Base-by-base conservation (phyloP, 1,140 invertebrate species). In the Phthorimaea operculella region DNA sequence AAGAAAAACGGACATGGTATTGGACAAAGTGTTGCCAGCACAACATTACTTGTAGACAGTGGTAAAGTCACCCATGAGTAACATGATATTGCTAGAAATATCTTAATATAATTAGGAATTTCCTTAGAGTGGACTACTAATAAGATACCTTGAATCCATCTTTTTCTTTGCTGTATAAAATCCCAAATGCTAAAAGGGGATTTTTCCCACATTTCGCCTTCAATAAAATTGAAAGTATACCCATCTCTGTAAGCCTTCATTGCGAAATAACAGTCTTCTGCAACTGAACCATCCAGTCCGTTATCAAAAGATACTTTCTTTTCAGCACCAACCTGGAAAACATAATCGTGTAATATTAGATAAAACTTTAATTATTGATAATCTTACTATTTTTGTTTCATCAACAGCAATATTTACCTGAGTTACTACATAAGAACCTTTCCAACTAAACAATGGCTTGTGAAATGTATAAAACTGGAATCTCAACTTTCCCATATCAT, bases 161-260 rank as follows among this genome's bases (percentile, higher is more conserved):
- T 89, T 79, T 98, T 98, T 54, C 97, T 88, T 79, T 99, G 97
- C 77, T 98, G 96, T 42, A 99, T 89, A 74, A 98, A 98, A 79
- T 99, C 97, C 88, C 92, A 92, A 1, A 98, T 81, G 0, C 95
- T 96, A 73, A 99, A 99, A 7, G 97, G 97, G 14, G 95, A 97
- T 75, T 98, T 98, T 78, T 99, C 97, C 92, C 95, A 96, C 96
- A 98, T 98, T 85, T 98, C 96, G 15, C 97, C 96, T 75, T 98
- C 96, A 59, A 98, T 90, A 80, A 97, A 98, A 71, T 96, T 95
- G 75, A 98, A 98, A 1, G 91, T 89, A 71, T 93, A 96, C 9
- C 94, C 94, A 76, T 94, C 88, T 54, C 89, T 89, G 72, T 92
- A 95, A 0, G 97, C 97, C 58, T 93, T 92, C 94, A 99, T 97